These are phyloP conservation scores for Ageneiosus marmoratus DNA, from an alignment of 2,113 vertebrate genomes.

Conservation along the genomic window DNA sequence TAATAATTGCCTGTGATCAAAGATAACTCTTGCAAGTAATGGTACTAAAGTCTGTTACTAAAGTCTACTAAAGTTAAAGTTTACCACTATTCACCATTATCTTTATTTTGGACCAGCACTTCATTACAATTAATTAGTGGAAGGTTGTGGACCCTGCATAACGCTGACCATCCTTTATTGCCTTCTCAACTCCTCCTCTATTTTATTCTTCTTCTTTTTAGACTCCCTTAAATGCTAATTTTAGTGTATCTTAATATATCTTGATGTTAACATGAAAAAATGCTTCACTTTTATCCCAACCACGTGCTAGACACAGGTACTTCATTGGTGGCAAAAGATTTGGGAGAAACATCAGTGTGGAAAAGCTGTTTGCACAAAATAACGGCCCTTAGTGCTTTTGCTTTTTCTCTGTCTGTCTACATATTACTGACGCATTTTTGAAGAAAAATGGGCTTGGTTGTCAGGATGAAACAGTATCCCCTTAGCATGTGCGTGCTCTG, in stretches of 20 bases:
- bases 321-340: not conserved
- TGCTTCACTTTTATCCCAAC: not conserved
- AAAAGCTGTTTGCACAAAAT: not conserved
- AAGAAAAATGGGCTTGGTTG: not conserved
- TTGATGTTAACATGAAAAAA: not conserved
- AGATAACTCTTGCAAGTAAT: not conserved
- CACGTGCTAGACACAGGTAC: not conserved
- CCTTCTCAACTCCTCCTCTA: conserved; percentile 2
- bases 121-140: not conserved
- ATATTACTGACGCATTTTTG: not conserved
- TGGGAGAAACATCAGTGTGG: not conserved
- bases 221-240: not conserved
- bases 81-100: not conserved
- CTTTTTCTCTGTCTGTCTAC: not conserved
- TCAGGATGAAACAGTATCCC: not conserved
- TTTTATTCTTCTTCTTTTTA: conserved; percentile 5
- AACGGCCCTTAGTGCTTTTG: not conserved
- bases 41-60: too few species aligned
- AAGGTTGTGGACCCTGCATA: not conserved
- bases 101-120: not conserved
- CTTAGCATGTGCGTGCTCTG: not conserved
- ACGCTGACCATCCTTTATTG: not conserved
- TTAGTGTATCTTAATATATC: not conserved
- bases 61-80: not conserved
- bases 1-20: not conserved